A percentile compares a stretch with the other conserved stretches of the same genome.
Conservation (phyloP, 1,140 invertebrate species). For the Solenopsis fugax region DNA sequence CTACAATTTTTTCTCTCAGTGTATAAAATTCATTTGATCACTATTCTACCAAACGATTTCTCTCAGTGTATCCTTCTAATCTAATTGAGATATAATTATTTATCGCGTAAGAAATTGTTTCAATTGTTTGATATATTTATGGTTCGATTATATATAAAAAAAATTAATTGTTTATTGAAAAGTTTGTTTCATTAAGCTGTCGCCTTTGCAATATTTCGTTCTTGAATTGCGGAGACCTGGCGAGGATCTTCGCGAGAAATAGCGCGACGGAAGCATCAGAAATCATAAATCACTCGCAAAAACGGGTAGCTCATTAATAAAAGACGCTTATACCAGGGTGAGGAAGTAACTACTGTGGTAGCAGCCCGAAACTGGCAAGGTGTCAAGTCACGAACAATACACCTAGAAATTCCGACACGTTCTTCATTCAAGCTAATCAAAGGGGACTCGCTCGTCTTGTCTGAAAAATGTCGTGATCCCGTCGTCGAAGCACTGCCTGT, state of each 20-base stretch:
- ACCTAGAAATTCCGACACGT: constrained; percentile 72
- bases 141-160: not conserved
- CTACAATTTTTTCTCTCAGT: no score
- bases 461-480: constrained; percentile 54
- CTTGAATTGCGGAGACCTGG: not conserved
- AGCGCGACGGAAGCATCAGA: constrained; percentile 37
- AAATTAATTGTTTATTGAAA: no score
- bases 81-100: no score
- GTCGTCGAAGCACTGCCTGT: not conserved
- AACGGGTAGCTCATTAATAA: constrained; percentile 74
- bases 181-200: not conserved
- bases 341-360: constrained; percentile 43
- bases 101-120: not conserved
- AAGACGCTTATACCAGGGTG: constrained; percentile 58
- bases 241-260: not conserved
- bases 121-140: not conserved
- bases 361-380: constrained; percentile 67
- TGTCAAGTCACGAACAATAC: constrained; percentile 78
- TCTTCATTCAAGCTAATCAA: constrained; percentile 61
- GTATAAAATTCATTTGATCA: no score
- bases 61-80: no score
- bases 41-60: no score
- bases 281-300: constrained; percentile 71
- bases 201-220: not conserved
- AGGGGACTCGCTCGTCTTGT: not conserved